Base-by-base conservation (phyloP, 2,113 vertebrate genomes). In the Sceloporus undulatus region DNA sequence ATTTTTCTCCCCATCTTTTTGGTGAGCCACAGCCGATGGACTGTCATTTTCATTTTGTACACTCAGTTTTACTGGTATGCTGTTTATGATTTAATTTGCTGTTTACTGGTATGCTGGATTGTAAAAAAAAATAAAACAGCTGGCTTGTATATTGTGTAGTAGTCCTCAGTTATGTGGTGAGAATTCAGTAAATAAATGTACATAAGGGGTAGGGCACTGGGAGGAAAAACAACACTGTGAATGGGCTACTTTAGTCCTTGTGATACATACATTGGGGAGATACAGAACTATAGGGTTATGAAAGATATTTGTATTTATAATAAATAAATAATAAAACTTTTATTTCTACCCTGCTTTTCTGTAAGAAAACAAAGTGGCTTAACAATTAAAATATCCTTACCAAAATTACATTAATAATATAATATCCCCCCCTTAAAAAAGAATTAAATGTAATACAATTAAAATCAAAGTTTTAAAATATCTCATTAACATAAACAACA, bases 91-190 rank as follows among this genome's bases (percentile, higher is more conserved):
- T 80, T 48, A 48, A 48, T 48, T 48, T 48, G 48, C 48, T 48
- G 48, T 48, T 48, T 48, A 7, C 48, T 48, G 48, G 66, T 5
- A 68, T 86, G 65, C 25, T 85, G 56, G 66, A 80, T 59, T 87
- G 9, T 87, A 70, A 48, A 48, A 48, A 48, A 48, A 48, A 86
- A 87, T 87, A 86, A 86, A 86, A 80, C 65, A 4, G 42, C 38
- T 85, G 59, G 68, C 23, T 42, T 85, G 82, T 23, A n/a, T 25
- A 70, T 80, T 80, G 54, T 40, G 29, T 8, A 29, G 52, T 59
- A 56, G 14, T 70, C 27, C 71, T 48, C n/a, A 79, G 29, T 34
- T 68, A 2, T 38, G 10, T 42, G 34, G 9, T 56, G 73, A 14
- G 70, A 71, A 54, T 9, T 79, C 9, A 18, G 3, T 81, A 76